phyloP scores from a whole-genome alignment of 2,888 invertebrate species.

The Drosophila ochracea region DNA sequence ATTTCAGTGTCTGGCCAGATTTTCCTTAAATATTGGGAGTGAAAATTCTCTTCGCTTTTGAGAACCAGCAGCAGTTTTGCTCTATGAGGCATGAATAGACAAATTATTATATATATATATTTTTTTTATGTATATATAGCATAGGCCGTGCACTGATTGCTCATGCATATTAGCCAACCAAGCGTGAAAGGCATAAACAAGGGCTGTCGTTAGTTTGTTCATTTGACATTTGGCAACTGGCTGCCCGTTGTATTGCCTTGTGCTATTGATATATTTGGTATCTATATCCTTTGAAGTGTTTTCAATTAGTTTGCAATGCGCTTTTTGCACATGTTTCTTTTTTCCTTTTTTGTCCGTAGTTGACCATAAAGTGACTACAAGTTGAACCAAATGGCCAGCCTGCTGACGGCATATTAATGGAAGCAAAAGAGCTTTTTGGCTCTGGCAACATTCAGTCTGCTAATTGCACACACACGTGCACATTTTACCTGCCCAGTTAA shows the following conservation, averaged over 20 bases:
- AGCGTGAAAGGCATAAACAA: constrained; percentile 25
- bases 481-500: constrained; percentile 22
- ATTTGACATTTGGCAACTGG: constrained; percentile 42
- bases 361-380: constrained; percentile 28
- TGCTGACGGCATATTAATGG: constrained; percentile 59
- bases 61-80: constrained; percentile 4
- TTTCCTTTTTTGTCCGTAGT: constrained; percentile 3
- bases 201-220: constrained; percentile 32
- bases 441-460: constrained; percentile 47
- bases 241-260: constrained; percentile 25
- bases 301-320: constrained; percentile 59
- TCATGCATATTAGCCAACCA: constrained; percentile 24
- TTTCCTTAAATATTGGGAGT: constrained; percentile 1
- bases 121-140: not conserved
- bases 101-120: constrained; percentile 13
- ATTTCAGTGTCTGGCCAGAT: constrained; percentile 12
- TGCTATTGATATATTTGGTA: constrained; percentile 43
- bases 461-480: constrained; percentile 54
- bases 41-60: not conserved
- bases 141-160: constrained; percentile 19
- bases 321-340: constrained; percentile 1
- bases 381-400: constrained; percentile 23
- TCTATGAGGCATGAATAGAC: constrained; percentile 16
- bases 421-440: constrained; percentile 26
- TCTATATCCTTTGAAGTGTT: constrained; percentile 59